Conservation (phyloP, 2,113 vertebrate species). For the Gorsachius goisagi region DNA sequence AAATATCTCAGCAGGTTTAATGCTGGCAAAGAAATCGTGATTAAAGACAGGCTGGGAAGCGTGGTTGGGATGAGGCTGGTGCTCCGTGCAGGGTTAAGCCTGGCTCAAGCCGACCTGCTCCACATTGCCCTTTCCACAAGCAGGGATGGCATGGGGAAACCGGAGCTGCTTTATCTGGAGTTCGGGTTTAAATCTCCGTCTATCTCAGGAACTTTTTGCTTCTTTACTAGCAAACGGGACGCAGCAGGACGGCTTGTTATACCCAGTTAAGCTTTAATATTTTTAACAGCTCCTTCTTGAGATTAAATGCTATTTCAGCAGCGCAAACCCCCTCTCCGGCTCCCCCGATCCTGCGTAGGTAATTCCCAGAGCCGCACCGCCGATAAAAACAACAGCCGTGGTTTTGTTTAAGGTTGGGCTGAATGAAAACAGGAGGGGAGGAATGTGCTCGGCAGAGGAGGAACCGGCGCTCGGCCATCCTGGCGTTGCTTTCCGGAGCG, state of each 20-base stretch:
- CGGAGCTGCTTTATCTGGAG: neutral
- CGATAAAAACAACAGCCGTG: neutral
- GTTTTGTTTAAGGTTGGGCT: slow-evolving; percentile 48
- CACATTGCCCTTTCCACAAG: accelerated
- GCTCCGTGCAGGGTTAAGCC: neutral
- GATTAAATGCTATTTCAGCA: neutral
- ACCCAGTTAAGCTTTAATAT: neutral
- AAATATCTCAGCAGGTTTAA: neutral
- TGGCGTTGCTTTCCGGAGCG: neutral
- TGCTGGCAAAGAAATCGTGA: neutral
- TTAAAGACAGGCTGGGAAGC: neutral
- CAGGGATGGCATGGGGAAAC: accelerated
- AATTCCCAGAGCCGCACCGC: accelerated
- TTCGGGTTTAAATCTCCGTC: neutral
- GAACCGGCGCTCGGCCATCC: neutral
- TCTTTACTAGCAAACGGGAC: neutral
- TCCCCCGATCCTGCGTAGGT: neutral
- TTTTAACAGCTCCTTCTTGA: neutral
- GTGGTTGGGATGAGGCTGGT: neutral
- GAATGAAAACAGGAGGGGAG: slow-evolving; percentile 9
- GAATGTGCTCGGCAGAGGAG: neutral
- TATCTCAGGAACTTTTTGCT: neutral
- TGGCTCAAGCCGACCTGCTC: neutral
- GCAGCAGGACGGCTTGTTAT: neutral
- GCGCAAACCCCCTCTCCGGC: neutral